Base-by-base conservation (phyloP, 2,888 invertebrate genomes). In the Noctua janthe region DNA sequence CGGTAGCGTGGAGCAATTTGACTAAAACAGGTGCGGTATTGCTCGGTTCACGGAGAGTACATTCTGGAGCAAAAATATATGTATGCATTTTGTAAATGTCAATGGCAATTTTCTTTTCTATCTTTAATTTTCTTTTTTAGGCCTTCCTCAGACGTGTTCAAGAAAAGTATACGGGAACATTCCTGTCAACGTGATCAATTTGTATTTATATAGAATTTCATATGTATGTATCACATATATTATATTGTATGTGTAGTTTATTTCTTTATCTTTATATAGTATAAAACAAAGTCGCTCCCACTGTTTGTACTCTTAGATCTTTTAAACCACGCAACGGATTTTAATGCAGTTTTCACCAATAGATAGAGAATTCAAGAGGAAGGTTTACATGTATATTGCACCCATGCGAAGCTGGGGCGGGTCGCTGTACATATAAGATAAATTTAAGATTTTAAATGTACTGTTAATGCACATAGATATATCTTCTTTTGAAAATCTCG, bases 1-100 rank as follows among this genome's bases (percentile, higher is more conserved):
- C 89, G 89, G 92, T 91, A 90, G 92, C 92, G 93, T 90, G 83
- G 87, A 88, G 95, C 96, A 96, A 96, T 96, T 96, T 96, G 93
- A 93, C 93, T 96, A 96, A 96, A 96, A 96, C 95, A 94, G 90
- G 90, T 90, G 90, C 90, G 90, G 90, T 84, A 80, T 49, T 62
- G 79, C 80, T 70, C 80, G 71, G 80, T 82, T 86, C 89, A 86
- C 49, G n/a, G 83, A 89, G 86, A 56, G 51, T 66, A 66, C 66
- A 66, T 39, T 66, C 66, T 39, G 20, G 66, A 66, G 66, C 4
- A 39, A 39, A 66, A 4, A 39, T 66, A 39, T 66, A 66, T 66
- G 66, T 66, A 39, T 66, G 66, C 66, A 66, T 39, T 66, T 66
- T 66, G 35, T 66, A 66, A 64, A 35, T 66, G 66, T 66, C 35